phyloP scores from a whole-genome alignment of 2,113 vertebrate species.

The Ceuthmochares aereus region DNA sequence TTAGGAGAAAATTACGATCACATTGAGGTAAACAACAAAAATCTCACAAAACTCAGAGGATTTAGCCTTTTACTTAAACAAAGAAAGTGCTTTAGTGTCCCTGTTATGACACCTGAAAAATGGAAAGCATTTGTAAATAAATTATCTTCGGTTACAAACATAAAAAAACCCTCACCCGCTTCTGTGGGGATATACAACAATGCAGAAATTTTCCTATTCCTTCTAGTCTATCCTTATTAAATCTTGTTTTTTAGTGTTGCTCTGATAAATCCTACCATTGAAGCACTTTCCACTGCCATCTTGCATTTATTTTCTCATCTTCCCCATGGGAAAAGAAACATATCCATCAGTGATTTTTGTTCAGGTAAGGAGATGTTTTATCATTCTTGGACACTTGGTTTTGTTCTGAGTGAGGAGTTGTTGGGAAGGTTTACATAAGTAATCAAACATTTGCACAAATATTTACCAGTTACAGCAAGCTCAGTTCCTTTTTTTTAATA shows the following conservation, averaged over 20 bases:
- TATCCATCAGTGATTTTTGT: not conserved
- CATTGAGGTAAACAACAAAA: not conserved
- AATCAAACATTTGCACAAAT: slow-evolving; percentile 18
- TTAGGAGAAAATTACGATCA: not conserved
- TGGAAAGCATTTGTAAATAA: not conserved
- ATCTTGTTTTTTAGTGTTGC: not conserved
- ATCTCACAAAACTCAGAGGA: not conserved
- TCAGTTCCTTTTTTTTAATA: not conserved
- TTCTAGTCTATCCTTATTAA: not conserved
- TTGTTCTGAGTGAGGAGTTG: not conserved
- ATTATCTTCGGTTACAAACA: not conserved
- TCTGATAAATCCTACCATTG: not conserved
- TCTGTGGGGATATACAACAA: not conserved
- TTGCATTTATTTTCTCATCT: not conserved
- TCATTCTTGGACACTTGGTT: not conserved
- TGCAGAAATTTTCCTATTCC: not conserved
- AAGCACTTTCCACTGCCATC: not conserved
- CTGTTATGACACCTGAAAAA: not conserved
- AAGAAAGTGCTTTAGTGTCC: not conserved
- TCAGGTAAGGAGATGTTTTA: not conserved
- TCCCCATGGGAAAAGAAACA: not conserved
- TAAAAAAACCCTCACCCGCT: not conserved
- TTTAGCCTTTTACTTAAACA: not conserved
- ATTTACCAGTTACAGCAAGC: not conserved
- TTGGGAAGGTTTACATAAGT: slow-evolving; percentile 20